Percentiles rank a stretch among this genome's conserved stretches.
Evolutionary conservation across 1,140 invertebrate genomes (phyloP).

Genomic region (Ephestia elutella): DNA sequence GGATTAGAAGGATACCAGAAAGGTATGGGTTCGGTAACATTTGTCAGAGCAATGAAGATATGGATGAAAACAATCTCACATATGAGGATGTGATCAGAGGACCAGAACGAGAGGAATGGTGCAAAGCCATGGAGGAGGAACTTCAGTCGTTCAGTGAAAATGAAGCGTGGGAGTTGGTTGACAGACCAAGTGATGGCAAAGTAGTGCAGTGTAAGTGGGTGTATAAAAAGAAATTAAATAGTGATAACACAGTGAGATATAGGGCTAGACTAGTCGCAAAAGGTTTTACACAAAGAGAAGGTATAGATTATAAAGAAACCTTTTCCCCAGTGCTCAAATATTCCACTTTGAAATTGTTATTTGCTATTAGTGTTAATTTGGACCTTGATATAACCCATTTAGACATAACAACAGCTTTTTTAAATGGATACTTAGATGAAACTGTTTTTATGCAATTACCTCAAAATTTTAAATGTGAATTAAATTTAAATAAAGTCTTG

Average conservation of each 20-base stretch:
- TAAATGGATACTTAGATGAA: conserved; percentile 10
- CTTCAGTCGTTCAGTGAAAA: conserved; percentile 36
- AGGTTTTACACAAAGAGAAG: too few species aligned
- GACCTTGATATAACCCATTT: conserved; percentile 13
- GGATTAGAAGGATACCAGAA: conserved; percentile 14
- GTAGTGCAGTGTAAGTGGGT: too few species aligned
- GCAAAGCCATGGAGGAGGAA: conserved; percentile 34
- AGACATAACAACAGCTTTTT: conserved; percentile 14
- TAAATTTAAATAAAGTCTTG: conserved; percentile 3
- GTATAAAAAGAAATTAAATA: too few species aligned
- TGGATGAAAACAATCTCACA: too few species aligned
- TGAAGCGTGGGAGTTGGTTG: conserved; percentile 42
- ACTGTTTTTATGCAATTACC: too few species aligned
- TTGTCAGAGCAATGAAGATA: conserved; percentile 24
- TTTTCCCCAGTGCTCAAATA: conserved; percentile 16
- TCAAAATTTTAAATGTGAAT: conserved; percentile 11
- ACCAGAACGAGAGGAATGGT: conserved; percentile 17
- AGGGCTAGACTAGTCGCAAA: too few species aligned
- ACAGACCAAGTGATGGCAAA: conserved; percentile 30
- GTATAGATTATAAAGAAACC: conserved; percentile 20
- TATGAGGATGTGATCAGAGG: conserved; percentile 19
- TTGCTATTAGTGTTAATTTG: conserved; percentile 13
- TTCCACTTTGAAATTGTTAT: conserved; percentile 18
- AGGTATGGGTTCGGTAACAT: conserved; percentile 9
- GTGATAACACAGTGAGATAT: too few species aligned